phyloP scores from a whole-genome alignment of 1,140 invertebrate genomes.

The Atopsyche davidsoni region DNA sequence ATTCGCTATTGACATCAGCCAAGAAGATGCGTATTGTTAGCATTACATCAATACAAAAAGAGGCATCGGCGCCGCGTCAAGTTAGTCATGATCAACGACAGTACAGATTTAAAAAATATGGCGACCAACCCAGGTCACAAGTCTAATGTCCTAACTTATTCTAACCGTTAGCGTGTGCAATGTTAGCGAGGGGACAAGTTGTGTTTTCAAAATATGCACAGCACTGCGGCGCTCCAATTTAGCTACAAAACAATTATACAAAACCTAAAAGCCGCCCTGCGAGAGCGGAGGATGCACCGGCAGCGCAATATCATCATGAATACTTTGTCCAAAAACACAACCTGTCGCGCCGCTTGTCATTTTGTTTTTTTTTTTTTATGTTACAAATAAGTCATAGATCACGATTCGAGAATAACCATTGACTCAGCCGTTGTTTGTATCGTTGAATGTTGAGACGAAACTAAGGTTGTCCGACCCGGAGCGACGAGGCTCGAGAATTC shows the following conservation, averaged over 20 bases:
- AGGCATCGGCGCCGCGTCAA: not conserved
- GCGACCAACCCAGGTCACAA: slow-evolving; percentile 9
- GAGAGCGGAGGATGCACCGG: not conserved
- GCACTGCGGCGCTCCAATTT: not conserved
- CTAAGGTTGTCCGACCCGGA: not conserved
- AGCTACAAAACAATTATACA: slow-evolving; percentile 7
- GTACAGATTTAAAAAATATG: slow-evolving; percentile 9
- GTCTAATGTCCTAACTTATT: slow-evolving; percentile 17
- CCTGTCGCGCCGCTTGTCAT: slow-evolving; percentile 17
- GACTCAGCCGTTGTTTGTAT: too few relatives aligned
- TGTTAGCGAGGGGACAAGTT: slow-evolving; percentile 16
- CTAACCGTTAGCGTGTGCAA: slow-evolving; percentile 27
- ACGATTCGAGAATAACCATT: slow-evolving; percentile 15
- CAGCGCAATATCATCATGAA: too few relatives aligned
- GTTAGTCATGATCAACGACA: slow-evolving; percentile 5
- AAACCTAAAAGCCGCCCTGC: slow-evolving; percentile 6
- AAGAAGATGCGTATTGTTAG: slow-evolving; percentile 27
- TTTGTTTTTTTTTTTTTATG: slow-evolving; percentile 13
- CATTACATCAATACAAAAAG: slow-evolving; percentile 11
- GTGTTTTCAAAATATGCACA: slow-evolving; percentile 29
- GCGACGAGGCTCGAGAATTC: too few relatives aligned
- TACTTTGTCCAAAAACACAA: slow-evolving; percentile 23
- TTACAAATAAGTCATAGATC: slow-evolving; percentile 13
- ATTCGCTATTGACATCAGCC: slow-evolving; percentile 25
- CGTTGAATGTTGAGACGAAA: too few relatives aligned